phyloP scores from a whole-genome alignment of 30 jellyfish, hydroid and myxozoan species.

The Mastigias papua region DNA sequence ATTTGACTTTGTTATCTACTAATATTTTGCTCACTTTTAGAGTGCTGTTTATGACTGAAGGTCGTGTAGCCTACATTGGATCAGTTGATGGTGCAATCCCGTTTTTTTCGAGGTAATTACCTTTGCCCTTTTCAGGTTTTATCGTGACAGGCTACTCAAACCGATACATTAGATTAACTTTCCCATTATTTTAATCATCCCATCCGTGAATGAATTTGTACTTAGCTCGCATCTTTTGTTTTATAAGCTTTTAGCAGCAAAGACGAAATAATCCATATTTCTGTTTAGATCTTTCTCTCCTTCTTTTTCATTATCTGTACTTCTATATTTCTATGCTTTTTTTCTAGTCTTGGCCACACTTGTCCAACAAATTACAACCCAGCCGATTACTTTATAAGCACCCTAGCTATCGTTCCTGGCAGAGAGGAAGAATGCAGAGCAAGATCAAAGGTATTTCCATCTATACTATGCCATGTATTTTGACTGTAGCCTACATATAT shows the following conservation, averaged over 20 bases:
- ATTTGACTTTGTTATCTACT: too few relatives aligned
- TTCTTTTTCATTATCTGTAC: not conserved
- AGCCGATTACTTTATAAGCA: constrained; percentile 90
- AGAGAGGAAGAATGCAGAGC: constrained; percentile 86
- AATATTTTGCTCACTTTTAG: constrained; percentile 37
- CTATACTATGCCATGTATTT: not conserved
- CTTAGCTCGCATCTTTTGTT: too few relatives aligned
- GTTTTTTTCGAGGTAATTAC: constrained; percentile 71
- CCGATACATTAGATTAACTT: too few relatives aligned
- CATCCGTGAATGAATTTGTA: too few relatives aligned
- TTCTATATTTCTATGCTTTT: not conserved
- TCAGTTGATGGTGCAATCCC: constrained; percentile 74
- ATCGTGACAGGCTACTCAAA: too few relatives aligned
- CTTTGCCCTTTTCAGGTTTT: not conserved
- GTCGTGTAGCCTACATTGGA: constrained; percentile 94
- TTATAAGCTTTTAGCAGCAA: too few relatives aligned
- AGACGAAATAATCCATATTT: too few relatives aligned
- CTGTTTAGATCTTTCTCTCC: too few relatives aligned
- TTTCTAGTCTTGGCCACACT: constrained; percentile 82
- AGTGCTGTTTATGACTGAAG: constrained; percentile 88
- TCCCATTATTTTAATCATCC: too few relatives aligned
- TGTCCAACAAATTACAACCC: constrained; percentile 96
- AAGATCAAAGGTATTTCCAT: constrained; percentile 65
- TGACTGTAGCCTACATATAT: not conserved
- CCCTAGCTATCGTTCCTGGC: constrained; percentile 95